A percentile compares a stretch with the other conserved stretches of the same genome.
These are phyloP conservation scores for Temnothorax rugatulus DNA, from an alignment of 2,888 invertebrate genomes.

Conservation along the genomic window DNA sequence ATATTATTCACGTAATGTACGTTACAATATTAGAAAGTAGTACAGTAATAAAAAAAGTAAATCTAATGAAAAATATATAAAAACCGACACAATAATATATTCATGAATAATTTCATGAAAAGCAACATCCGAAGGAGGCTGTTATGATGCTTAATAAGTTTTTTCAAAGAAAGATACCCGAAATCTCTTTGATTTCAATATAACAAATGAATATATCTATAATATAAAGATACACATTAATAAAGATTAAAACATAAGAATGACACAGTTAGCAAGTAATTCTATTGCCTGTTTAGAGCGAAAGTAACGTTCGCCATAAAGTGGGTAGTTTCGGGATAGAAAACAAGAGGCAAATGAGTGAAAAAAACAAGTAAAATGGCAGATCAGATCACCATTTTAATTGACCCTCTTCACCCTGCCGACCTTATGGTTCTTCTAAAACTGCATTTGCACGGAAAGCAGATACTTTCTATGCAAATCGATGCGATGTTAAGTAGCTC, in stretches of 20 bases:
- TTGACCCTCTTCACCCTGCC: conserved; percentile 59
- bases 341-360: conserved; percentile 54
- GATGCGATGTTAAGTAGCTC: conserved; percentile 70
- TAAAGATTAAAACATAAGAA: not conserved
- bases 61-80: not conserved
- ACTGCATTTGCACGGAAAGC: conserved; percentile 58
- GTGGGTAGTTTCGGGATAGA: not conserved
- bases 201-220: not conserved
- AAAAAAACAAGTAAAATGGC: conserved; percentile 43
- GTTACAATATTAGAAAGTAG: not conserved
- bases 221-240: not conserved
- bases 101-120: conserved; percentile 4
- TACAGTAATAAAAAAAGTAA: not conserved
- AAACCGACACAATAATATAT: conserved; percentile 4
- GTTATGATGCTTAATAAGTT: not conserved
- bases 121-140: not conserved
- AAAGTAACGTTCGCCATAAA: conserved; percentile 8
- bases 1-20: not conserved
- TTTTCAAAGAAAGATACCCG: not conserved
- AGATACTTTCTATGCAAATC: conserved; percentile 74
- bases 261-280: not conserved
- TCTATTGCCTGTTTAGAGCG: conserved; percentile 10
- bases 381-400: conserved; percentile 70
- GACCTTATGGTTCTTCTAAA: conserved; percentile 57
- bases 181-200: not conserved